phyloP scores from a whole-genome alignment of 2,888 invertebrate genomes.

The Nowickia ferox region DNA sequence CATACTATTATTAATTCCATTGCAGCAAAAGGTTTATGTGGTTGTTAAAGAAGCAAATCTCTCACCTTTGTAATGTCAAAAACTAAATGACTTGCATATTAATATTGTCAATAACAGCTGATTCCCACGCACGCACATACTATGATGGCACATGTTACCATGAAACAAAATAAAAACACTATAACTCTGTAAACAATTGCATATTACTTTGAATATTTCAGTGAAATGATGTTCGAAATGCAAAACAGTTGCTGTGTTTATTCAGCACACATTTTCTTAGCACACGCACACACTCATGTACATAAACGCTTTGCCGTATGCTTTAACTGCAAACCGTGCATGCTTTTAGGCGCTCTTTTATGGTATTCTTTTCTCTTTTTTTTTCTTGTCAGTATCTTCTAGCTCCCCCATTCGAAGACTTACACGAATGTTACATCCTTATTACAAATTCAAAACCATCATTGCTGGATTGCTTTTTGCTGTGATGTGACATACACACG shows the following conservation, averaged over 20 bases:
- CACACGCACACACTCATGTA: neutral
- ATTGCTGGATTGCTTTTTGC: constrained; percentile 29
- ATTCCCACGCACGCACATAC: neutral
- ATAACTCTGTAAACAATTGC: constrained; percentile 8
- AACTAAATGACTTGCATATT: constrained; percentile 46
- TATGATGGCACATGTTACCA: neutral
- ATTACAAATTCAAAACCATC: constrained; percentile 64
- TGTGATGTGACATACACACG: neutral
- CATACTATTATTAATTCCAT: neutral
- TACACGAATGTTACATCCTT: constrained; percentile 44
- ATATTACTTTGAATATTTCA: neutral
- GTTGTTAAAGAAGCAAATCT: constrained; percentile 7
- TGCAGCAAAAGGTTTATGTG: constrained; percentile 4
- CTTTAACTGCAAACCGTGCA: constrained; percentile 12
- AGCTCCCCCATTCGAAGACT: neutral
- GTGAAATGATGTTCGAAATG: neutral
- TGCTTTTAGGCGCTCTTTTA: constrained; percentile 44
- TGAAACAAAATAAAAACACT: neutral
- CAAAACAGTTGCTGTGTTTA: neutral
- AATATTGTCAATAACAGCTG: constrained; percentile 60
- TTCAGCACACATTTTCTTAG: neutral
- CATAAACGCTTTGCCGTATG: neutral
- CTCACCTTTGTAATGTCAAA: constrained; percentile 49
- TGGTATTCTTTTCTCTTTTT: neutral
- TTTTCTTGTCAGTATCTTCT: neutral